These are phyloP conservation scores for Lampropteryx suffumata DNA, from an alignment of 2,888 invertebrate genomes.

Conservation along the genomic window DNA sequence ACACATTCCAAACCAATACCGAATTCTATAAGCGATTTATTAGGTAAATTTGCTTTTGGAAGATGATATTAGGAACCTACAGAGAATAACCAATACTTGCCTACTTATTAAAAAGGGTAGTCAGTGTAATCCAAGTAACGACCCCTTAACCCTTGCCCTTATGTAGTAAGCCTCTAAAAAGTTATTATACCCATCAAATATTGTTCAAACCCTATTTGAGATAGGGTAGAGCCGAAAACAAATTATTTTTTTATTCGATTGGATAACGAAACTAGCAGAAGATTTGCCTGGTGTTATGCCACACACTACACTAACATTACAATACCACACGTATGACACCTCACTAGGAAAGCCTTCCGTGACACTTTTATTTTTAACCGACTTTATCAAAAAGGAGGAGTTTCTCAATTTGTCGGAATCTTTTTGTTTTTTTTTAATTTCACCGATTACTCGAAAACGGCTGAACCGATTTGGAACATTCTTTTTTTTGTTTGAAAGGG, in stretches of 20 bases:
- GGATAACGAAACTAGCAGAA: no score
- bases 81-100: conserved; percentile 36
- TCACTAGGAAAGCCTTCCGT: no score
- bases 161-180: conserved; percentile 48
- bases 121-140: conserved; percentile 48
- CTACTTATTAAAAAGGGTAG: conserved; percentile 56
- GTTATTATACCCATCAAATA: conserved; percentile 52
- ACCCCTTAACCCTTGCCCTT: conserved; percentile 46
- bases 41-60: conserved; percentile 37
- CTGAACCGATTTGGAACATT: no score
- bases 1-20: conserved; percentile 29
- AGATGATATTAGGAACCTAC: conserved; percentile 56
- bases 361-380: no score
- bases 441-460: no score
- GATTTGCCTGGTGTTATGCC: no score
- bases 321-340: no score
- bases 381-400: no score
- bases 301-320: no score
- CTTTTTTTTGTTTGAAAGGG: no score
- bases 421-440: no score
- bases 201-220: conserved; percentile 33
- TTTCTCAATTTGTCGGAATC: no score
- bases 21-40: conserved; percentile 37
- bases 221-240: conserved; percentile 23
- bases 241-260: conserved; percentile 13